Evolutionary conservation across 2,797 vertebrate species (phyloP).

Genomic region (Eulemur coronatus): DNA sequence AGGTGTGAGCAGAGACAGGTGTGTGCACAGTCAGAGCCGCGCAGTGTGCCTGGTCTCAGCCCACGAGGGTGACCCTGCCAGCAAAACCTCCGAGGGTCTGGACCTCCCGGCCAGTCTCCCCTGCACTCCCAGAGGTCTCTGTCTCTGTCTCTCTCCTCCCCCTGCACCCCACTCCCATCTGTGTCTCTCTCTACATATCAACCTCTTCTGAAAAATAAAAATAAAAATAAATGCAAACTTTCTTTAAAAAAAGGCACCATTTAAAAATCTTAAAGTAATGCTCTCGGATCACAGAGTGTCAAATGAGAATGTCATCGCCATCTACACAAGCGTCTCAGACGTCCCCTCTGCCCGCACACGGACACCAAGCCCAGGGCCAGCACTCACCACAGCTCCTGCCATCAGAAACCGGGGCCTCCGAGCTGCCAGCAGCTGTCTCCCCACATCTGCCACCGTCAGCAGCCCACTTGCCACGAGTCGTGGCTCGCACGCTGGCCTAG

Average conservation of each 20-base stretch:
- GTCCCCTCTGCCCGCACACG: fast-evolving
- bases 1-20: neutral
- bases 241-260: neutral
- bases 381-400: fast-evolving
- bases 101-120: no score
- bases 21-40: fast-evolving
- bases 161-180: no score
- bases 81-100: fast-evolving
- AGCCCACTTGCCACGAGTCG: fast-evolving
- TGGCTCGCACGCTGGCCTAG: fast-evolving
- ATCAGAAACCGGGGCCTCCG: fast-evolving
- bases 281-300: fast-evolving
- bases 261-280: neutral
- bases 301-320: neutral
- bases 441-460: fast-evolving
- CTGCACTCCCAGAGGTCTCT: neutral
- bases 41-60: fast-evolving
- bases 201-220: neutral
- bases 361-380: neutral
- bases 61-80: fast-evolving
- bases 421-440: neutral
- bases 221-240: neutral
- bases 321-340: neutral
- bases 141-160: neutral
- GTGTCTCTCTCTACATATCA: no score